Base-by-base conservation (phyloP, 2,113 vertebrate species). In the Orycteropus afer region DNA sequence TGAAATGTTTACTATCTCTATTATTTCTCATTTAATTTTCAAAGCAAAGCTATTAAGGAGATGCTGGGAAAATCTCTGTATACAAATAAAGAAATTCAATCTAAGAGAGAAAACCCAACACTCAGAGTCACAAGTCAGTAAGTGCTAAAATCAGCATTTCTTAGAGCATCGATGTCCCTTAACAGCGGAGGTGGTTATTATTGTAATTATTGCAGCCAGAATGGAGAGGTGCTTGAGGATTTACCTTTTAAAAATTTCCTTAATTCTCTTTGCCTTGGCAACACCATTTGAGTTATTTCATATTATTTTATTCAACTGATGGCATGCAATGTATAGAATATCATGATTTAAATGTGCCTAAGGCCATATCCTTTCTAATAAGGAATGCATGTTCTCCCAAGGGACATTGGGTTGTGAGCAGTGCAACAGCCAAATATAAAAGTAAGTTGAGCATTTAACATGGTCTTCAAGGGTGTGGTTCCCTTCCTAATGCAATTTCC, bases 321-420 rank as follows among this genome's bases (percentile, higher is more conserved):
- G 7, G 11, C 22, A 34, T 18, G 13, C 2, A 22, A 11, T 0
- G 4, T 4, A 5, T 11, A 7, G 22, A 17, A n/a, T 25, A 17
- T 22, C 67, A 29, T 65, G 8, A 23, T 15, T 42, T 40, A 32
- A 51, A 29, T 27, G 25, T 15, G 5, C 65, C 13, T 23, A 45
- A 40, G 2, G 15, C 7, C 29, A 23, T 34, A 5, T 85, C 7
- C 27, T 59, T 71, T 89, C 53, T 42, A 40, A 89, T 3, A 37
- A 18, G n/a, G 18, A 17, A 25, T 18, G 0, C 6, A 12, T 9
- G 8, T 7, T 32, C 74, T 11, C 18, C 10, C 53, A 37, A 59
- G n/a, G 14, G 12, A 4, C 37, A 20, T 2, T 37, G 45, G 9
- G 20, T 25, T n/a, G 6, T 34, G 45, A 51, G 40, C n/a, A 17